phyloP scores from a whole-genome alignment of 1,140 invertebrate species.

The Metaphire vulgaris region DNA sequence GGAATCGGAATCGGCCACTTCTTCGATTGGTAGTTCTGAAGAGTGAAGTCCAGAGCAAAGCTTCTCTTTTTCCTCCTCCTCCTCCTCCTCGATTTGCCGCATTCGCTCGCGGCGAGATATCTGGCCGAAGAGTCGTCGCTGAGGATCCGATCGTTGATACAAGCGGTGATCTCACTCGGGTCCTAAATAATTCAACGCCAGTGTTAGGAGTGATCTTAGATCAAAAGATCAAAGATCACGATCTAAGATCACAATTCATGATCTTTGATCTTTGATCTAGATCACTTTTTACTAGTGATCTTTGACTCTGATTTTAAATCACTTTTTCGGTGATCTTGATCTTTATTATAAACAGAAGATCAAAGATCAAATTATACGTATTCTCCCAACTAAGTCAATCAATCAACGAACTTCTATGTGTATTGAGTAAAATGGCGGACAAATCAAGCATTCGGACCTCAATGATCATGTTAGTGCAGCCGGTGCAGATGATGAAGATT shows the following conservation, averaged over 20 bases:
- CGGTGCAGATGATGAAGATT: no score
- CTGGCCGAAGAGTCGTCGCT: not conserved
- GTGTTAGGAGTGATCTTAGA: no score
- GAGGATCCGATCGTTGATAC: not conserved
- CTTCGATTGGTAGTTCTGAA: not conserved
- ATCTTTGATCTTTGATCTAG: not conserved
- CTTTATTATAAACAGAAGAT: not conserved
- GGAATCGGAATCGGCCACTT: not conserved
- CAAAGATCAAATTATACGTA: not conserved
- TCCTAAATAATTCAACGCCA: not conserved
- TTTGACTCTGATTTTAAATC: not conserved
- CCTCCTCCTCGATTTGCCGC: not conserved
- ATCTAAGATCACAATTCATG: not conserved
- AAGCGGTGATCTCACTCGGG: not conserved
- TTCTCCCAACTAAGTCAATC: no score
- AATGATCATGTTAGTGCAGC: no score
- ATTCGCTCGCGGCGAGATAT: not conserved
- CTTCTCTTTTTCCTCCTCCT: not conserved
- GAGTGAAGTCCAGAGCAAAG: not conserved
- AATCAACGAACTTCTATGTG: no score
- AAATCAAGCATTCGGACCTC: no score
- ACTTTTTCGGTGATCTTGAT: not conserved
- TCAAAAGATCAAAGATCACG: not conserved
- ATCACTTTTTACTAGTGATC: not conserved
- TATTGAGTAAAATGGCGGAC: no score